A percentile compares a stretch with the other conserved stretches of the same genome.
Conservation (phyloP, 1,140 invertebrate species). For the Brachionus angularis region DNA sequence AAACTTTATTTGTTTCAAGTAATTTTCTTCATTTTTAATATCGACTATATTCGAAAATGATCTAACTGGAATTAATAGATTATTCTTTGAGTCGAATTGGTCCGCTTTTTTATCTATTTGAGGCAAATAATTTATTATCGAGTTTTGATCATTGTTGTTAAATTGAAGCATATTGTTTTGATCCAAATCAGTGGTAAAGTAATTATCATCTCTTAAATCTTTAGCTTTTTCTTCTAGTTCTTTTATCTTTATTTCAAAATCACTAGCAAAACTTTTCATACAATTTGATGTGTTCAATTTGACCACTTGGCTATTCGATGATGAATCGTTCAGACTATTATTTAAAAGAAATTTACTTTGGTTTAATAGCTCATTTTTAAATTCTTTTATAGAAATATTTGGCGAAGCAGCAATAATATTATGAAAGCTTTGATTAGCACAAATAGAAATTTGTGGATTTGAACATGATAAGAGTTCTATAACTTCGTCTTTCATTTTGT, state of each 20-base stretch:
- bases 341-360: too few species aligned
- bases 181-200: too few species aligned
- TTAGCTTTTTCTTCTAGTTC: not conserved
- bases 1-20: not conserved
- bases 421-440: not conserved
- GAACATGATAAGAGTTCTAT: not conserved
- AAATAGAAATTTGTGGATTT: not conserved
- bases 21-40: not conserved
- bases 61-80: not conserved
- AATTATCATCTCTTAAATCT: not conserved
- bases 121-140: not conserved
- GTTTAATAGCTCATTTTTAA: not conserved
- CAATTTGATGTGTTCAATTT: not conserved
- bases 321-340: not conserved
- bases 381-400: not conserved
- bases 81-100: not conserved
- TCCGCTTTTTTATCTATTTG: too few species aligned
- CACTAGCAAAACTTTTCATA: not conserved
- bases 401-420: not conserved
- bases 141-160: not conserved
- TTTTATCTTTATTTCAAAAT: slow-evolving; percentile 1
- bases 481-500: not conserved
- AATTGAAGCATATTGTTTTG: too few species aligned
- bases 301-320: not conserved
- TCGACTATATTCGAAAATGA: not conserved